Evolutionary conservation across 2,113 vertebrate species (phyloP), one percentile per base, ranked within the genome.

Genomic region (Malurus melanocephalus): DNA sequence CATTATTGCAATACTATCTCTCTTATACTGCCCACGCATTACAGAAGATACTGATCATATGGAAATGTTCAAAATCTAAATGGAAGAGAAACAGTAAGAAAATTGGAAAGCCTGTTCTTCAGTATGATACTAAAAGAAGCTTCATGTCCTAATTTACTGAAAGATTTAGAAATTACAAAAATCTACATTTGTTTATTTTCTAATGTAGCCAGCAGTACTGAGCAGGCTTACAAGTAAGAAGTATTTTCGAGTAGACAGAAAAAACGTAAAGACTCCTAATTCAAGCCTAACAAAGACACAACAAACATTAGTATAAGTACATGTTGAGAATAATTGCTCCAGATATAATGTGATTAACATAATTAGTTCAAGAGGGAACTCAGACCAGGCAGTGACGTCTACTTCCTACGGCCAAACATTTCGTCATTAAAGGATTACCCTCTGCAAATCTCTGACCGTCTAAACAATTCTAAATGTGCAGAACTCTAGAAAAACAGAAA

Each of bases 301-400:
- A 61, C 46, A 92, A 93, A 85, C 43, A 91, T 46, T 46, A 69
- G 18, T 65, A 65, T 38, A 89, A 85, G 67, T 65, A 89, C 55
- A 62, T 6, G 33, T 85, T 40, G 67, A 80, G 43, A 92, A 85
- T 69, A 89, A 85, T 42, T 80, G 20, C 42, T 85, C 45, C 56
- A 76, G 56, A 61, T 89, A 66, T 61, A 92, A 87, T 59, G 20
- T 69, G 53, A 87, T 93, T 81, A 89, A 56, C 55, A 68, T 65
- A 82, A 94, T 91, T 77, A 92, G 59, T 45, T 80, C 67, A 89
- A 93, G 81, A 78, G n/a, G 28, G 51, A 89, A 80, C 46, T 89
- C 35, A 71, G 78, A 89, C 51, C 59, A 89, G 80, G 72, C 21
- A 82, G 12, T 85, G 75, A 85, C 3, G 0, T 87, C 46, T 89